Conservation (phyloP, 2,797 vertebrate genomes). For the Lagodon rhomboides region DNA sequence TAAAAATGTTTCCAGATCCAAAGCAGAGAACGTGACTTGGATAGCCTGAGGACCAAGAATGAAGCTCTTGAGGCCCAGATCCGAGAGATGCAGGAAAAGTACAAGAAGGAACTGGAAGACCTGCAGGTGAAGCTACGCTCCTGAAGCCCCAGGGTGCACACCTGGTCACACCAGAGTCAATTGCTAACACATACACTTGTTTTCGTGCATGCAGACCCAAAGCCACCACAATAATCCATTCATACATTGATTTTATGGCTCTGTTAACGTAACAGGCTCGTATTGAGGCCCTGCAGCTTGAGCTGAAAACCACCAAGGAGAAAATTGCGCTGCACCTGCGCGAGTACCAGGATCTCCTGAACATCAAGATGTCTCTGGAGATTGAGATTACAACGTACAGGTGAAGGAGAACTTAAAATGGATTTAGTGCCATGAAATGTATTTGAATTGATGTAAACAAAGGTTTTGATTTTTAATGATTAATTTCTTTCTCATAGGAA, state of each 20-base stretch:
- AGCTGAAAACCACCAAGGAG: constrained; percentile 84
- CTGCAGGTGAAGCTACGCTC: constrained; percentile 70
- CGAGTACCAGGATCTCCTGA: constrained; percentile 87
- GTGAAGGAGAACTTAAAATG: constrained; percentile 53
- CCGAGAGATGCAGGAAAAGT: constrained; percentile 78
- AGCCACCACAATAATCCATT: constrained; percentile 10
- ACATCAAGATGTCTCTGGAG: constrained; percentile 88
- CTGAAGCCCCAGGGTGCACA: constrained; percentile 18
- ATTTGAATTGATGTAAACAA: not conserved
- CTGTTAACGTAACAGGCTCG: constrained; percentile 70
- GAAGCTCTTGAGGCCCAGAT: constrained; percentile 83
- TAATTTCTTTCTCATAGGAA: constrained; percentile 72
- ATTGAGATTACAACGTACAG: constrained; percentile 89
- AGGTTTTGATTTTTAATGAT: not conserved
- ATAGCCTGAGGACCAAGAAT: constrained; percentile 78
- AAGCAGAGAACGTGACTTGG: constrained; percentile 82
- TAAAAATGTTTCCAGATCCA: constrained; percentile 77
- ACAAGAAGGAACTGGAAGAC: constrained; percentile 73
- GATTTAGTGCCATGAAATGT: not conserved
- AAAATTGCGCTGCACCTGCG: constrained; percentile 85
- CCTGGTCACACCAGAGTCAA: constrained; percentile 37
- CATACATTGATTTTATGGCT: constrained; percentile 1
- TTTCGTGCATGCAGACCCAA: constrained; percentile 28
- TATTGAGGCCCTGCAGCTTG: constrained; percentile 83
- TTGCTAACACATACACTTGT: constrained; percentile 2